Base-by-base conservation (phyloP, 1,140 invertebrate genomes). In the Halyomorpha halys region DNA sequence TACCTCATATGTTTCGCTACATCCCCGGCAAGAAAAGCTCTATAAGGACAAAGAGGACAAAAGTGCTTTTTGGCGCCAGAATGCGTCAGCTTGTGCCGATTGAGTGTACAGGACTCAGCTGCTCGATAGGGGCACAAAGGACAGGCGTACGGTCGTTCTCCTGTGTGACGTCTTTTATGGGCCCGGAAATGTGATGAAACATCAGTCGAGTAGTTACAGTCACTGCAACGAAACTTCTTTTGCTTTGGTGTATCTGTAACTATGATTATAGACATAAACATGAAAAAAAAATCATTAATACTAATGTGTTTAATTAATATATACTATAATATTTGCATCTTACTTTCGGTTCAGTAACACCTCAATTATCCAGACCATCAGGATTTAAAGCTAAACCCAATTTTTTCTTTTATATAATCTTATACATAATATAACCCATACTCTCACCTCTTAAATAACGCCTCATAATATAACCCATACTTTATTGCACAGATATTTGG, bases 191-290 rank as follows among this genome's bases (percentile, higher is more conserved):
- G 53, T 3, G 53, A 56, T 4, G 53, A 56, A 56, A 56, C 53
- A 56, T 56, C 53, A 11, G 53, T 56, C 18, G 53, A 56, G 14
- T 56, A 56, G 23, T 56, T 56, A 25, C 53, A 56, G 18, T 56
- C 53, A 56, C 23, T 56, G 15, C 53, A 56, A 23, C 53, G 23
- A 15, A 56, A 56, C 23, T 56, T 56, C 53, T 56, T 56, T 25
- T 56, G 18, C 53, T 25, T 56, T 27, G 9, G 53, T 1, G 53
- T 21, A 13, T 21, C 53, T 23, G 23, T 8, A 56, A 23, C 53
- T 56, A 56, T 56, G 3, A 25, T 15, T 19, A 49, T 8, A 16
- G 3, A 6, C 19, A 56, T 23, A 56, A 56, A 56, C 9, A 27
- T 16, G 23, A 25, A 56, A 11, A 56, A 19, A 25, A 23, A 23